Evolutionary conservation across 2,113 vertebrate genomes (phyloP).

Genomic region (Caretta caretta): DNA sequence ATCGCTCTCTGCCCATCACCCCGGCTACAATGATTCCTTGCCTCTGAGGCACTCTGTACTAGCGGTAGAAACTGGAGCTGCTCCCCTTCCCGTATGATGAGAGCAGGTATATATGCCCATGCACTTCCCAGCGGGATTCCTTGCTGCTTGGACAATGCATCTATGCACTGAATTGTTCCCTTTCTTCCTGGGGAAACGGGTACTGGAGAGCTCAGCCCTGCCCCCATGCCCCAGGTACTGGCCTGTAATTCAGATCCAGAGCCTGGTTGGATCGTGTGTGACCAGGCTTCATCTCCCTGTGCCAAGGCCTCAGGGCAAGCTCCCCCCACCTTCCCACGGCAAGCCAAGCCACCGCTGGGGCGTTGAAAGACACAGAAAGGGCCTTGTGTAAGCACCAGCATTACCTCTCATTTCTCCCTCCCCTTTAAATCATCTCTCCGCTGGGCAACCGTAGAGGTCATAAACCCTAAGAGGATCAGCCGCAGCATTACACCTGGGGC

Average conservation of each 20-base stretch:
- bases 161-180: not conserved
- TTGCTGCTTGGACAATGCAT: not conserved
- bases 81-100: not conserved
- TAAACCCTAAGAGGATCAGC: conserved; percentile 83
- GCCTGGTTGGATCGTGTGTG: not conserved
- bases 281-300: not conserved
- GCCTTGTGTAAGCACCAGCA: not conserved
- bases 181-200: not conserved
- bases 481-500: conserved; percentile 86
- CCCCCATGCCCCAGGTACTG: not conserved
- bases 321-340: not conserved
- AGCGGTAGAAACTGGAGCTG: not conserved
- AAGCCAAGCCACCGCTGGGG: not conserved
- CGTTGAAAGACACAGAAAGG: not conserved
- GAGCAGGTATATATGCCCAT: not conserved
- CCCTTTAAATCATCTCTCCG: conserved; percentile 73
- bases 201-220: not conserved
- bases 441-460: conserved; percentile 77
- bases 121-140: not conserved
- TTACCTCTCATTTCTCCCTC: conserved; percentile 65
- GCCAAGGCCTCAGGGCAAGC: not conserved
- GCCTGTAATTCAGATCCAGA: not conserved
- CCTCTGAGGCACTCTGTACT: not conserved
- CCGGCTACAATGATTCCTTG: not conserved
- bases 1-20: not conserved